A percentile compares a stretch with the other conserved stretches of the same genome.
Evolutionary conservation across 2,797 vertebrate species (phyloP).

Genomic region (Sternarchorhynchus goeldii): DNA sequence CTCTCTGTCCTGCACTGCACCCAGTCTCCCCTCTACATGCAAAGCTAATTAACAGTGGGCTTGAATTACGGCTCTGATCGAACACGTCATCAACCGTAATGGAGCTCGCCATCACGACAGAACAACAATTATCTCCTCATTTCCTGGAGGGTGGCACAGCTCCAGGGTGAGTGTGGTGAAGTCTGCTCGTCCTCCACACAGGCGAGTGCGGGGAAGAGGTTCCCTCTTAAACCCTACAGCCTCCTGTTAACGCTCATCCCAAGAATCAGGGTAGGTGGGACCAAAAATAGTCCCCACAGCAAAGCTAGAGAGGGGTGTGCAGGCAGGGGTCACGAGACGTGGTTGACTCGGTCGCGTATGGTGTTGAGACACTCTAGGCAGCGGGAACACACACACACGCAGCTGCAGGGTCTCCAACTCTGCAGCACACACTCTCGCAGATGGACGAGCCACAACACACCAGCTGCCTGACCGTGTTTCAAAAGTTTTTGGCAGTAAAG

Average conservation of each 20-base stretch:
- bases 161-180: neutral
- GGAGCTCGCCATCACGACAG: constrained; percentile 38
- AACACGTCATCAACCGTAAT: constrained; percentile 38
- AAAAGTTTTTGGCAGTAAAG: constrained; percentile 32
- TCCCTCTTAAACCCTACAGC: too few relatives aligned
- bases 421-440: neutral
- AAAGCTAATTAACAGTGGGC: constrained; percentile 40
- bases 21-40: neutral
- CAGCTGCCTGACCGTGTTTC: constrained; percentile 31
- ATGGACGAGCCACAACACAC: constrained; percentile 24
- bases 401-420: constrained; percentile 3
- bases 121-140: constrained; percentile 41
- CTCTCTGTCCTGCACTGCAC: neutral
- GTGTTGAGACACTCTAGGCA: constrained; percentile 2
- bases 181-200: neutral
- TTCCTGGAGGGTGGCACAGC: constrained; percentile 16
- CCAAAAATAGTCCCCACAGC: too few relatives aligned
- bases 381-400: neutral
- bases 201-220: neutral
- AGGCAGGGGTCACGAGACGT: too few relatives aligned
- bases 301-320: too few relatives aligned
- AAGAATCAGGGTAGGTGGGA: too few relatives aligned
- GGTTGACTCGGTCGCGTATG: neutral
- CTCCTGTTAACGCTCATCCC: too few relatives aligned
- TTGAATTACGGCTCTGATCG: constrained; percentile 22